Evolutionary conservation across 2,113 vertebrate genomes (phyloP).

Genomic region (Datnioides undecimradiatus): DNA sequence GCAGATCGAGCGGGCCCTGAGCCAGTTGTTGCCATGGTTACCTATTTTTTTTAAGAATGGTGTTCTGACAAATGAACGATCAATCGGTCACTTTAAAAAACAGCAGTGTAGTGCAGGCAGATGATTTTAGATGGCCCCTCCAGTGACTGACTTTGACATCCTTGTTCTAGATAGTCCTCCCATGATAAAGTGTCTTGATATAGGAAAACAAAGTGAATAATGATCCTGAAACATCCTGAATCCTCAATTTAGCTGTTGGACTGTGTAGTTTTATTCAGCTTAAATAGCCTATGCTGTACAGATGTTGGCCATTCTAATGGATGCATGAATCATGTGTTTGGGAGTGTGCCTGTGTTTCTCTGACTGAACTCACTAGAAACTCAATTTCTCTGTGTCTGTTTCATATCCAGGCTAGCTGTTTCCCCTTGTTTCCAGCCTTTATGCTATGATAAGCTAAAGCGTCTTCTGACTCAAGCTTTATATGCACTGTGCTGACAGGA

Average conservation of each 20-base stretch:
- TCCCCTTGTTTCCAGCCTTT: no score
- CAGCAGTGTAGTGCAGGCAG: no score
- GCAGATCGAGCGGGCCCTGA: neutral
- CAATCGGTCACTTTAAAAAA: neutral
- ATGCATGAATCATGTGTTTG: neutral
- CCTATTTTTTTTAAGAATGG: no score
- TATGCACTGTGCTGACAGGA: no score
- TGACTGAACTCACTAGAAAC: neutral
- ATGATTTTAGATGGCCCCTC: neutral
- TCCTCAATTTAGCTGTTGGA: neutral
- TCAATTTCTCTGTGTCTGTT: neutral
- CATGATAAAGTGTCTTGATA: neutral
- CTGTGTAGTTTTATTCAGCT: neutral
- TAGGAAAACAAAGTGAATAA: neutral
- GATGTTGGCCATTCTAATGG: neutral
- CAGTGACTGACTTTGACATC: neutral
- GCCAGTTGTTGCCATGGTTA: neutral
- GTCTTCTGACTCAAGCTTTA: neutral
- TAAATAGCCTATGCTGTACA: neutral
- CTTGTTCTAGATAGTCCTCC: neutral
- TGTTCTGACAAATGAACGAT: no score
- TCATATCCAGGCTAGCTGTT: neutral
- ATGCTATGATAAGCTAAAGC: neutral
- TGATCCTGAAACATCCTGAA: neutral
- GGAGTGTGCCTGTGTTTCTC: neutral